These are phyloP conservation scores for Sweltsa coloradensis DNA, from an alignment of 1,140 invertebrate genomes.

Conservation along the genomic window DNA sequence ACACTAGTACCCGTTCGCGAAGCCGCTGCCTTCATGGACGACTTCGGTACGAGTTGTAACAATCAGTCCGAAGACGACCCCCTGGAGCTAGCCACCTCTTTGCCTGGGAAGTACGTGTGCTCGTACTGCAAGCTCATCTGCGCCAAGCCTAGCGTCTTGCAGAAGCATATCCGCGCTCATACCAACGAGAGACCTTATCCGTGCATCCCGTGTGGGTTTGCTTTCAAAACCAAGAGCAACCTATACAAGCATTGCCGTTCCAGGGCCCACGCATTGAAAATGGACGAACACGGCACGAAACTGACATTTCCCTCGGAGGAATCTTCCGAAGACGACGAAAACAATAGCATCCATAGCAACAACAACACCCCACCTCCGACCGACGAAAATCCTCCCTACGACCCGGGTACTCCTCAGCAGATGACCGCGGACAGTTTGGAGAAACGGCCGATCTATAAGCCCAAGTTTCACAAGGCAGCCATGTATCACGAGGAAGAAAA, in stretches of 20 bases:
- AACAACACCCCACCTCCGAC: conserved; percentile 1
- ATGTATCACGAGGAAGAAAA: conserved; percentile 30
- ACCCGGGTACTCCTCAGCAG: neutral
- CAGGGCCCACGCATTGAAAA: conserved; percentile 60
- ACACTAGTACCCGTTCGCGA: too few relatives aligned
- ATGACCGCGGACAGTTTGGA: neutral
- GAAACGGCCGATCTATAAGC: conserved; percentile 56
- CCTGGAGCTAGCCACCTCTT: too few relatives aligned
- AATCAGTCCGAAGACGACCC: too few relatives aligned
- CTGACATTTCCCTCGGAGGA: neutral
- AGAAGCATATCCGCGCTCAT: conserved; percentile 86
- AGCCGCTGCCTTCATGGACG: too few relatives aligned
- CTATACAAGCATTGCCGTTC: conserved; percentile 84
- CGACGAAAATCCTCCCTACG: neutral
- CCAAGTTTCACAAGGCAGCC: conserved; percentile 58
- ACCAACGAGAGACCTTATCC: conserved; percentile 89
- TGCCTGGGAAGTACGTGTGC: conserved; percentile 52
- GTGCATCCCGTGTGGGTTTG: conserved; percentile 76
- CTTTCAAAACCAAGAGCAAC: conserved; percentile 91
- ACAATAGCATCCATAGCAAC: conserved; percentile 8
- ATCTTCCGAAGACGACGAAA: conserved; percentile 16
- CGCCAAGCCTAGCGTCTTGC: conserved; percentile 85
- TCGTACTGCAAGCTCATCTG: conserved; percentile 77
- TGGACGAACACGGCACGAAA: conserved; percentile 31
- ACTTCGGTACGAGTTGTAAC: too few relatives aligned